phyloP scores from a whole-genome alignment of 2,888 invertebrate species.

The Drymonia ruficornis region DNA sequence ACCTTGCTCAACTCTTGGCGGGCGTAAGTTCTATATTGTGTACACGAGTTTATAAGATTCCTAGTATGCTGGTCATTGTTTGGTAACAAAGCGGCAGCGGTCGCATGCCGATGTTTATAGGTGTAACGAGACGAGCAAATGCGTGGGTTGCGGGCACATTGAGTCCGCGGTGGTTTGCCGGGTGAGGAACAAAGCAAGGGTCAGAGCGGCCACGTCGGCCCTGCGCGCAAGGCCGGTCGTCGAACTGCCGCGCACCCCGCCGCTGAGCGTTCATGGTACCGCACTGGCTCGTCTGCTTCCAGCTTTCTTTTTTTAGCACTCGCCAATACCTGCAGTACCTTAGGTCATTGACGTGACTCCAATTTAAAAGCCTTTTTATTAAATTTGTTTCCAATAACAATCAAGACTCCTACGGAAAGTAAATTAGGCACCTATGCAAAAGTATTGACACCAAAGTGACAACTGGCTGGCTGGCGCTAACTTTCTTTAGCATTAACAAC shows the following conservation, averaged over 20 bases:
- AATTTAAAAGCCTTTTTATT: neutral
- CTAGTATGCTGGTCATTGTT: conserved; percentile 14
- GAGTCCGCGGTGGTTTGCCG: conserved; percentile 45
- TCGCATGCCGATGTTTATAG: conserved; percentile 21
- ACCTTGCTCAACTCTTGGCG: conserved; percentile 79
- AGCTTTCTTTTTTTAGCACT: conserved; percentile 22
- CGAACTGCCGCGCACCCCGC: conserved; percentile 67
- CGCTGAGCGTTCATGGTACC: conserved; percentile 35
- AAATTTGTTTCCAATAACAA: neutral
- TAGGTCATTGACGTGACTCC: neutral
- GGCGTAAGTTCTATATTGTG: conserved; percentile 42
- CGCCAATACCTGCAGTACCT: conserved; percentile 9
- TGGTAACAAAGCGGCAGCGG: conserved; percentile 16
- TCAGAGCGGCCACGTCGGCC: conserved; percentile 69
- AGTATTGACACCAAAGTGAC: too few relatives aligned
- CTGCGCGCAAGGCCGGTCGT: conserved; percentile 82
- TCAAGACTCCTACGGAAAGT: neutral
- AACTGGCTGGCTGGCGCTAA: too few relatives aligned
- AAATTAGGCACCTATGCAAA: too few relatives aligned
- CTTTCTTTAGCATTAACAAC: too few relatives aligned
- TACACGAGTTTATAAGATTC: conserved; percentile 24
- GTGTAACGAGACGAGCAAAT: conserved; percentile 38
- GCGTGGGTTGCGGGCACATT: conserved; percentile 49
- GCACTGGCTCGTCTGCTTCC: conserved; percentile 57
- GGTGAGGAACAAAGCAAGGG: conserved; percentile 72